These are phyloP conservation scores for Siniperca obscura DNA, from an alignment of 2,797 vertebrate species.

Conservation along the genomic window DNA sequence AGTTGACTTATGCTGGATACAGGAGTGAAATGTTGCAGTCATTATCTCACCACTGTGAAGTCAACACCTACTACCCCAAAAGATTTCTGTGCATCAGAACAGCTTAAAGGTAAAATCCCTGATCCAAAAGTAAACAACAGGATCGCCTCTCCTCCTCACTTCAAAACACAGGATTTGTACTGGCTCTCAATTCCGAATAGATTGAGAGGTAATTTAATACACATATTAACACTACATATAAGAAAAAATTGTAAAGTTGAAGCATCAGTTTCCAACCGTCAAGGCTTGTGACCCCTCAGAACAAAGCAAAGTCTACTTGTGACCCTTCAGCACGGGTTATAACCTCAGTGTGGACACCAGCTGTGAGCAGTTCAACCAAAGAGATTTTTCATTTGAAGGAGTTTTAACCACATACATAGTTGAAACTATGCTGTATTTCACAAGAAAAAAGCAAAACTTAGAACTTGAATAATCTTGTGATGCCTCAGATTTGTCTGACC, in stretches of 20 bases:
- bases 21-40: neutral
- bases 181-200: neutral
- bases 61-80: neutral
- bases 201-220: neutral
- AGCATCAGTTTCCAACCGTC: neutral
- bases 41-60: neutral
- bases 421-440: neutral
- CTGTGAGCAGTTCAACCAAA: neutral
- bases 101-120: conserved; percentile 22
- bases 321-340: neutral
- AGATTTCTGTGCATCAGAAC: neutral
- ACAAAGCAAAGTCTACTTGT: neutral
- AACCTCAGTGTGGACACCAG: neutral
- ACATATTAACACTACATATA: neutral
- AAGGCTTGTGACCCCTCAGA: neutral
- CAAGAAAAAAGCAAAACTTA: neutral
- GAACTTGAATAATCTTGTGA: neutral
- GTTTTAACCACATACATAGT: neutral
- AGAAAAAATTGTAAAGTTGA: neutral
- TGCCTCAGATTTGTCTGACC: neutral
- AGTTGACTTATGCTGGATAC: neutral
- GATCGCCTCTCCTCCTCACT: neutral
- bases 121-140: conserved; percentile 25
- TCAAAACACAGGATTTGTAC: conserved; percentile 16
- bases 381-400: neutral